phyloP scores from a whole-genome alignment of 2,888 invertebrate genomes.

The Teleiodes luculella region DNA sequence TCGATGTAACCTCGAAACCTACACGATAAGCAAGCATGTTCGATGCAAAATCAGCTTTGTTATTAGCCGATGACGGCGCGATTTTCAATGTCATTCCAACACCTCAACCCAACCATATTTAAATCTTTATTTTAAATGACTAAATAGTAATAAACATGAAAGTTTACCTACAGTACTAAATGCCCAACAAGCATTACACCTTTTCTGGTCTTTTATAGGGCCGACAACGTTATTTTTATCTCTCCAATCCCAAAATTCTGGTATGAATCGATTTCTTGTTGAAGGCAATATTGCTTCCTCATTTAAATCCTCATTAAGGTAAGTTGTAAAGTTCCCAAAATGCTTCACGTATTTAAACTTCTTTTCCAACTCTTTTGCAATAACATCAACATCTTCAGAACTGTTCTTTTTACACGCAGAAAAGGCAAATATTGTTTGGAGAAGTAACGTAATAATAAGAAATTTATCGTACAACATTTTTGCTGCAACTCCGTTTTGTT shows the following conservation, averaged over 20 bases:
- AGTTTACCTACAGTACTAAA: conserved; percentile 45
- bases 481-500: background rate
- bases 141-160: background rate
- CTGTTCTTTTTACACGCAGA: background rate
- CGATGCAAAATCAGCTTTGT: too few relatives aligned
- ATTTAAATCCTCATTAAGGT: background rate
- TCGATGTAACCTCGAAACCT: too few relatives aligned
- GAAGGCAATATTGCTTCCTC: background rate
- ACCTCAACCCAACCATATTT: too few relatives aligned
- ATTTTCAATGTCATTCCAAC: too few relatives aligned
- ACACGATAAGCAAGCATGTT: too few relatives aligned
- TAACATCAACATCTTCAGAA: background rate
- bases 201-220: conserved; percentile 44
- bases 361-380: background rate
- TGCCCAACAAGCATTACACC: conserved; percentile 50
- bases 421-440: background rate
- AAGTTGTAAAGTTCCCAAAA: background rate
- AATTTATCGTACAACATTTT: background rate
- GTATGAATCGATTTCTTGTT: background rate
- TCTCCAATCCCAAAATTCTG: conserved; percentile 41
- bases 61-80: too few relatives aligned
- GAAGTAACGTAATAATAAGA: background rate
- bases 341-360: background rate
- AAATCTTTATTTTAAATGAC: too few relatives aligned
- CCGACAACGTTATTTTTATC: conserved; percentile 28